Evolutionary conservation across 2,797 vertebrate species (phyloP), one percentile per base, ranked within the genome.

Genomic region (Hydrolagus colliei): DNA sequence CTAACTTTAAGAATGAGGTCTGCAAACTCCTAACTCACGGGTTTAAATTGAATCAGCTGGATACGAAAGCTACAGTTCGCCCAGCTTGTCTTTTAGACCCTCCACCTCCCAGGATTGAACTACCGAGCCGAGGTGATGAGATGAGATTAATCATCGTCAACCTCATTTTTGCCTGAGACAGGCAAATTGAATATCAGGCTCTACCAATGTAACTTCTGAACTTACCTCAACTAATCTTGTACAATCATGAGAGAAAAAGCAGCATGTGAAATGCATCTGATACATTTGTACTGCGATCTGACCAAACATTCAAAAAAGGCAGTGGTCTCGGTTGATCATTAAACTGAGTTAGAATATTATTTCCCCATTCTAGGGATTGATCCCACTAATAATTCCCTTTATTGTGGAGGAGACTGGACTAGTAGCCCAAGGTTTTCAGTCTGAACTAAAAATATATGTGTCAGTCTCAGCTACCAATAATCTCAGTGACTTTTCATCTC

Each of bases 301-400:
- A 84, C 79, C 78, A 27, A 20, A 71, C 32, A n/a, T 71, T 84
- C 32, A 68, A 63, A 68, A 80, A 84, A 41, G 32, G 65, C 79
- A 71, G 27, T 35, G 41, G 41, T 52, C 41, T 20, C 11, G 9
- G 65, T 20, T 84, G 63, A 84, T 71, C 63, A 84, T 84, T 84
- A 71, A 41, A 68, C 11, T 68, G 65, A 68, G 14, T 52, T 52
- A 41, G 65, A 10, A 41, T 68, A 71, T 71, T 84, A 67, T 84
- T 84, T 71, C 65, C 27, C 67, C 9, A 18, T 14, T 84, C 27
- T 63, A 35, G 16, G 79, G 79, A 84, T 84, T 52, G 65, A 68
- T 84, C 41, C 63, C 65, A 71, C 22, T 84, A 32, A 71, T 84
- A 84, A 71, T 68, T 18, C 65, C 41, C 18, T 35, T 84, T 71